Evolutionary conservation across 2,113 vertebrate genomes (phyloP).

Genomic region (Xiphias gladius): DNA sequence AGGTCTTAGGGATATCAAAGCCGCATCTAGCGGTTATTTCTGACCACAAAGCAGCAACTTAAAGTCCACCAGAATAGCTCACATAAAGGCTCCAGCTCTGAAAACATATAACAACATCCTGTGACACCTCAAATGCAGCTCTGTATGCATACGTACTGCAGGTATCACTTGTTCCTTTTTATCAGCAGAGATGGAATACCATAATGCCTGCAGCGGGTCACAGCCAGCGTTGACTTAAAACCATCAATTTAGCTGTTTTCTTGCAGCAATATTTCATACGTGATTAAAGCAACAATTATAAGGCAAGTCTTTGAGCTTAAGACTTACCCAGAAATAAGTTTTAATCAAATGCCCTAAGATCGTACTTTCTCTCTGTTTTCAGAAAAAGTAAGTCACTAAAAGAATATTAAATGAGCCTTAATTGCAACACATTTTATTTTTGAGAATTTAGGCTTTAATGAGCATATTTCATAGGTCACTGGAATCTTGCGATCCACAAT

Average conservation of each 20-base stretch:
- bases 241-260: neutral
- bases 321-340: too few species aligned
- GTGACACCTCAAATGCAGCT: slow-evolving; percentile 5
- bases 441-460: neutral
- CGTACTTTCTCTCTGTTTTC: neutral
- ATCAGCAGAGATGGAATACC: neutral
- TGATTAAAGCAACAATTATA: neutral
- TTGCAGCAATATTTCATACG: neutral
- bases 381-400: neutral
- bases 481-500: neutral
- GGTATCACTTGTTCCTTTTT: slow-evolving; percentile 1
- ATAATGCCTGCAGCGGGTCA: neutral
- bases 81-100: slow-evolving; percentile 28
- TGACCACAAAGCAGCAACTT: slow-evolving; percentile 4
- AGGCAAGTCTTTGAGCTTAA: neutral
- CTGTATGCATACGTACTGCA: neutral
- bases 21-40: slow-evolving; percentile 27
- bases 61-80: slow-evolving; percentile 6
- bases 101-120: slow-evolving; percentile 49
- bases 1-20: slow-evolving; percentile 19
- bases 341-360: neutral
- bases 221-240: neutral
- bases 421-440: neutral
- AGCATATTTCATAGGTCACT: slow-evolving; percentile 17
- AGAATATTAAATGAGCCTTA: neutral